Evolutionary conservation across 2,888 invertebrate species (phyloP).

Genomic region (Eustalomyia histrio): DNA sequence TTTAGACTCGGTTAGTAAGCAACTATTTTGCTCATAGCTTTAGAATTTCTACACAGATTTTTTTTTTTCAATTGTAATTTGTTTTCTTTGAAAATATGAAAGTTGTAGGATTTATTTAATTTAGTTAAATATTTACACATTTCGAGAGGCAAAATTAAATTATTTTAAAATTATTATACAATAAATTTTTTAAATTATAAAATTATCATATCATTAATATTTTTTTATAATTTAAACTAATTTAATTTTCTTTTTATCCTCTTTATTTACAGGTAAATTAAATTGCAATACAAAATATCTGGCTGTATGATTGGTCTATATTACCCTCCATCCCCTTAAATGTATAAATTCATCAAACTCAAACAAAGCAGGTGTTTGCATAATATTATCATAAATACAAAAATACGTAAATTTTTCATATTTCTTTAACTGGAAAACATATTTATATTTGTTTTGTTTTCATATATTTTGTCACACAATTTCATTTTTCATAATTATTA

Average conservation of each 20-base stretch:
- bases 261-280: constrained; percentile 54
- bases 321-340: not conserved
- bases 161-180: too few relatives aligned
- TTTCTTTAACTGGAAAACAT: not conserved
- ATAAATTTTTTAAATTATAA: too few relatives aligned
- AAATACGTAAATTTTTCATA: not conserved
- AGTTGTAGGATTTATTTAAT: too few relatives aligned
- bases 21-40: too few relatives aligned
- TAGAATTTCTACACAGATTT: too few relatives aligned
- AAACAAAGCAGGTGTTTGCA: constrained; percentile 44
- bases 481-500: not conserved
- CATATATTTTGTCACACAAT: not conserved
- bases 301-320: constrained; percentile 21
- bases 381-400: constrained; percentile 25
- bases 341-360: not conserved
- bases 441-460: not conserved
- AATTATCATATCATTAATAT: too few relatives aligned
- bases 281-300: not conserved
- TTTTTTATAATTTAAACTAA: not conserved
- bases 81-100: too few relatives aligned
- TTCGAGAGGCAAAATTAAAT: too few relatives aligned
- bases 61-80: too few relatives aligned
- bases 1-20: too few relatives aligned
- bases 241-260: not conserved
- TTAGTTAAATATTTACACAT: too few relatives aligned